Base-by-base conservation (phyloP, 2,888 invertebrate genomes). In the Nudaria mundana region DNA sequence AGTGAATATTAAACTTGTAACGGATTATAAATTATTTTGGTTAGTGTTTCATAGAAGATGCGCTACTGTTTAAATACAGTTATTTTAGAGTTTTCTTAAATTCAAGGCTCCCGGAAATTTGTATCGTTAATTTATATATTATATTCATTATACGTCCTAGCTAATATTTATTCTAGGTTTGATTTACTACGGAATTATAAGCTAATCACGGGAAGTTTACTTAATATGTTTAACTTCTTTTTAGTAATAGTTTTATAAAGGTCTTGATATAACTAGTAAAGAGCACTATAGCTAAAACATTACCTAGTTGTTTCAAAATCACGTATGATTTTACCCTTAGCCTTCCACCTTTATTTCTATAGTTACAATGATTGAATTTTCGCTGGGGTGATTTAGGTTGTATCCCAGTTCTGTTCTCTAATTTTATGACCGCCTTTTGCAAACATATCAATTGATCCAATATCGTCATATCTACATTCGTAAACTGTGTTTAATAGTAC, bases 361-460 rank as follows among this genome's bases (percentile, higher is more conserved):
- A n/a, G n/a, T n/a, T n/a, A n/a, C n/a, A 58, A 57, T 63, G 53
- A 67, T 69, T 63, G 53, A 61, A 66, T 66, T 58, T 59, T 70
- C 60, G 55, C 44, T 43, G 46, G 46, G 55, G 53, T 56, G 53
- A 56, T 54, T 49, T 29, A 30, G 48, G 48, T 37, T 37, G 44
- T 34, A 28, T 29, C 23, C 25, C 16, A 38, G 24, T 30, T 26
- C 25, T 24, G 29, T 36, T 14, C 32, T 30, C 23, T 47, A 22
- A 46, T 46, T 33, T 31, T 41, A 41, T 52, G 35, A 39, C 34
- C 30, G 30, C 25, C 18, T 34, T 51, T 48, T 41, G 37, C 10
- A 31, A 34, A 26, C 25, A 28, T 3, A 28, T 31, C 24, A 18
- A 10, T 11, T 10, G 13, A n/a, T 37, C n/a, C n/a, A n/a, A n/a